phyloP scores from a whole-genome alignment of 2,113 vertebrate genomes.

The Upupa epops region DNA sequence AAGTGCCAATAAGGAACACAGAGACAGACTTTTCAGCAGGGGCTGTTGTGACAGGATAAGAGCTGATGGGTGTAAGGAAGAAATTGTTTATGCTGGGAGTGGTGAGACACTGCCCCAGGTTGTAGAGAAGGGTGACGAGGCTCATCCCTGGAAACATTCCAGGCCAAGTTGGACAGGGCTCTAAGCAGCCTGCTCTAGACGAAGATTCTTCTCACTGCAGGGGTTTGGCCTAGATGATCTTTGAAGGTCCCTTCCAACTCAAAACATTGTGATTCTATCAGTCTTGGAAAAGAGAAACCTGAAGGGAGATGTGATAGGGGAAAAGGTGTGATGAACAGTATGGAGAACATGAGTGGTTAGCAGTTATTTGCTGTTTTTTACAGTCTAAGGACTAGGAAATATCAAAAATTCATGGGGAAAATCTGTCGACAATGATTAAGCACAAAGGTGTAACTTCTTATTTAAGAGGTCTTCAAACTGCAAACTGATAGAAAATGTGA shows the following conservation, averaged over 20 bases:
- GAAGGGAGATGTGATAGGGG: neutral
- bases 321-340: neutral
- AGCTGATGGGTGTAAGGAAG: no score
- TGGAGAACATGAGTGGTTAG: neutral
- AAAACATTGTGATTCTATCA: neutral
- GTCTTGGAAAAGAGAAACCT: neutral
- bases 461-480: neutral
- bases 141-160: no score
- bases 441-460: neutral
- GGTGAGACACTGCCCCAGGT: no score
- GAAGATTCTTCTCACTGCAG: no score
- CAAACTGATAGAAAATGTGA: slow-evolving; percentile 4
- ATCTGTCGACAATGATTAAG: neutral
- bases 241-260: no score
- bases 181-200: no score
- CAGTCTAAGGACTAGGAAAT: neutral
- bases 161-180: no score
- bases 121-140: no score
- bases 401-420: neutral
- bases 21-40: no score
- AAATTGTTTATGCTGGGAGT: no score
- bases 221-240: no score
- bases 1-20: neutral
- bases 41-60: no score
- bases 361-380: neutral